Conservation (phyloP, 1,140 invertebrate species). For the Rhopalosiphum padi region DNA sequence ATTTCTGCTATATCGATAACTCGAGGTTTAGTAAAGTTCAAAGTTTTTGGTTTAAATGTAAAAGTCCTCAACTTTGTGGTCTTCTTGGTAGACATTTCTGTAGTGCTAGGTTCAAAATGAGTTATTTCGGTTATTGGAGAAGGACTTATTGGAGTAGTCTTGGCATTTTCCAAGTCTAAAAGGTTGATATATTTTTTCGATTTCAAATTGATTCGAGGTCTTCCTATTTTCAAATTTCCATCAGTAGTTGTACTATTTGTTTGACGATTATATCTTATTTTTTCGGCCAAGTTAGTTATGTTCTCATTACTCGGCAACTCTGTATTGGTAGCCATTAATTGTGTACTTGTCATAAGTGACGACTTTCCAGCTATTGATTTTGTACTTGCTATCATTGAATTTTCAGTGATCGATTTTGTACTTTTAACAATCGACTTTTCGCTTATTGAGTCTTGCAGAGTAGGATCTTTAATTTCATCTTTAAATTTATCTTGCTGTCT, state of each 20-base stretch:
- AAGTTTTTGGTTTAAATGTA: not conserved
- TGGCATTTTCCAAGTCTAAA: not conserved
- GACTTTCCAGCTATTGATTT: not conserved
- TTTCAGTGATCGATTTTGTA: not conserved
- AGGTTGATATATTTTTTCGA: not conserved
- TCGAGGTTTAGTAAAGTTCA: not conserved
- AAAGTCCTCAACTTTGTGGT: not conserved
- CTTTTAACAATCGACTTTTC: not conserved
- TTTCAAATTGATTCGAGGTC: not conserved
- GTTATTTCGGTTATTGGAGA: not conserved
- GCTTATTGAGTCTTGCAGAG: not conserved
- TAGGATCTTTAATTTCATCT: not conserved
- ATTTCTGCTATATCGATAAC: not conserved
- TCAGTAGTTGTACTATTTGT: not conserved
- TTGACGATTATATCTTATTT: conserved; percentile 9
- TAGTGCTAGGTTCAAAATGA: not conserved
- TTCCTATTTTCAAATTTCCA: not conserved
- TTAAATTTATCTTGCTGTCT: not conserved
- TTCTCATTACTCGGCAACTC: not conserved
- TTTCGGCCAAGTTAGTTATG: not conserved
- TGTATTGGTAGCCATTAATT: not conserved
- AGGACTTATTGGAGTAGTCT: not conserved
- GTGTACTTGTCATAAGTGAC: not conserved
- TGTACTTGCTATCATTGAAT: not conserved
- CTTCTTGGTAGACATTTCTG: not conserved